Percentiles rank a stretch among this genome's conserved stretches.
phyloP scores from a whole-genome alignment of 2,113 vertebrate species.

The Mastomys natalensis region DNA sequence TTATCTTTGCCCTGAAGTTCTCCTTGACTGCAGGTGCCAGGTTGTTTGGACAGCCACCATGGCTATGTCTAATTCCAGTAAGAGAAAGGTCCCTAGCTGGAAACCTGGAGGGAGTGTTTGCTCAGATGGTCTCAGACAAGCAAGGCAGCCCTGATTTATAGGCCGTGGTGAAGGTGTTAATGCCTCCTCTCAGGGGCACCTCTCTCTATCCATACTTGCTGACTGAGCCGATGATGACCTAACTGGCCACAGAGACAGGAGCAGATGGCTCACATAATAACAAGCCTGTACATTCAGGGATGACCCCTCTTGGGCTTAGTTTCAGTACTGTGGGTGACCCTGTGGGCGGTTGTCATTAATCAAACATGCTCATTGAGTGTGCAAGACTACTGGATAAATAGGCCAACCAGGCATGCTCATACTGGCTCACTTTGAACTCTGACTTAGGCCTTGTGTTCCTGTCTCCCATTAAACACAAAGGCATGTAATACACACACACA shows the following conservation, averaged over 20 bases:
- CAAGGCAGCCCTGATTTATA: constrained; percentile 44
- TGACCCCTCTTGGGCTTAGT: neutral
- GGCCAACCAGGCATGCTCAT: neutral
- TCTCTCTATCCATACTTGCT: neutral
- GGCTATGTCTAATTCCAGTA: neutral
- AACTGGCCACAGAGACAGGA: constrained; percentile 62
- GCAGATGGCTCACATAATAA: constrained; percentile 69
- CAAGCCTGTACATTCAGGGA: constrained; percentile 47
- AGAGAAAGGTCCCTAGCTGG: neutral
- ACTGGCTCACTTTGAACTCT: neutral
- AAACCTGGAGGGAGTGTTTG: neutral
- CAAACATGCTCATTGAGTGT: neutral
- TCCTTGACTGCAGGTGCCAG: neutral
- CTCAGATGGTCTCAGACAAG: constrained; percentile 11
- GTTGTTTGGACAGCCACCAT: neutral
- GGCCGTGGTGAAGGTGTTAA: constrained; percentile 5
- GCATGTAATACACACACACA: neutral
- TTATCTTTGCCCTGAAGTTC: neutral
- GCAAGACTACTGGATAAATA: neutral
- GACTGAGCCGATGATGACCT: constrained; percentile 14
- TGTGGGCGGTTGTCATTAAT: constrained; percentile 18
- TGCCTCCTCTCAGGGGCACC: neutral
- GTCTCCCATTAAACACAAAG: neutral
- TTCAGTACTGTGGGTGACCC: neutral
- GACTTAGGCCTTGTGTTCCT: neutral